Conservation (phyloP, 2,797 vertebrate species). For the Podarcis lilfordi region DNA sequence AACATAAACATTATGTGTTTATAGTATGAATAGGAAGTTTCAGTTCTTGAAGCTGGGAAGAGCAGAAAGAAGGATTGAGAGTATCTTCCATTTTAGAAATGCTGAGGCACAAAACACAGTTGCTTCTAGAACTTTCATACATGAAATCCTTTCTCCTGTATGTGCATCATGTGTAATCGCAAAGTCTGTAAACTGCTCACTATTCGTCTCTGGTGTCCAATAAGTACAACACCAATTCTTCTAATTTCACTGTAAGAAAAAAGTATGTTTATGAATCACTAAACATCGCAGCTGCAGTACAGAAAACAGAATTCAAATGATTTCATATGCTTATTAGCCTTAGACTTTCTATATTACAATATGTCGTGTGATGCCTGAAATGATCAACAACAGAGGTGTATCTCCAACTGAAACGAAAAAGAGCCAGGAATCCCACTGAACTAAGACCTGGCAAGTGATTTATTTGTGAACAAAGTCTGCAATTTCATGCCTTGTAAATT, state of each 20-base stretch:
- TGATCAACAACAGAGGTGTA: not conserved
- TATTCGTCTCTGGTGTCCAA: slow-evolving; percentile 96
- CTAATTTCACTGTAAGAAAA: slow-evolving; percentile 81
- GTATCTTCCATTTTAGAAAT: slow-evolving; percentile 78
- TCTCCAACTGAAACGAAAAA: not conserved
- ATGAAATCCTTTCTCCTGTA: slow-evolving; percentile 91
- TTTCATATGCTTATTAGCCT: not conserved
- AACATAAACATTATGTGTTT: slow-evolving; percentile 65
- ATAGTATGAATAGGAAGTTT: slow-evolving; percentile 66
- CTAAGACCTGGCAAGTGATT: not conserved
- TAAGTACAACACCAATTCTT: slow-evolving; percentile 84
- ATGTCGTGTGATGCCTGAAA: not conserved
- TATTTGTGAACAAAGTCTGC: not conserved
- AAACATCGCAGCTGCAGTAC: slow-evolving; percentile 31
- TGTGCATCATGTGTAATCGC: slow-evolving; percentile 94
- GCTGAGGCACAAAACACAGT: slow-evolving; percentile 89
- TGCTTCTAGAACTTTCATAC: slow-evolving; percentile 86
- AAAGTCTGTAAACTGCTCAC: slow-evolving; percentile 99
- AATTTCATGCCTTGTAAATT: not conserved
- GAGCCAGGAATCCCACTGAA: not conserved
- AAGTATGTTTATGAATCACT: slow-evolving; percentile 36
- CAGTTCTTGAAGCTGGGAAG: slow-evolving; percentile 73
- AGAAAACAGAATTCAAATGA: slow-evolving; percentile 22
- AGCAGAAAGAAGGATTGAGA: slow-evolving; percentile 75
- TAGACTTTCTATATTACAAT: not conserved